Conservation (phyloP, 1,140 invertebrate species). For the Delia radicum region DNA sequence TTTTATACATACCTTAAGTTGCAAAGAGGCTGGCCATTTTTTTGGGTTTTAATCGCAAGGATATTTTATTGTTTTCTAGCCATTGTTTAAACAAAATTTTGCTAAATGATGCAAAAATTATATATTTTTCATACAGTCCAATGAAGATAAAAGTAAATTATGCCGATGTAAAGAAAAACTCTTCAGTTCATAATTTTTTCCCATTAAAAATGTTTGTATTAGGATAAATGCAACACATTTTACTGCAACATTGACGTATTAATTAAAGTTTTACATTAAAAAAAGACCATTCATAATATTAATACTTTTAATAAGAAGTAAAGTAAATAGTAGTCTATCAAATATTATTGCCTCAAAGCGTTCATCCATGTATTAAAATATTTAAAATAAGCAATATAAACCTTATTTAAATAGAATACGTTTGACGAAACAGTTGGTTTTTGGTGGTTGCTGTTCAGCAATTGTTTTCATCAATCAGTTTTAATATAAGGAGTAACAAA, state of each 20-base stretch:
- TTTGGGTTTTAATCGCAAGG: not conserved
- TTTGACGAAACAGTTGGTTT: no score
- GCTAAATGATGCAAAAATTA: not conserved
- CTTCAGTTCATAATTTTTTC: not conserved
- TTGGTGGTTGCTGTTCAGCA: no score
- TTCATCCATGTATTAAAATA: not conserved
- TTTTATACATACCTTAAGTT: not conserved
- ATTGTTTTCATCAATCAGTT: no score
- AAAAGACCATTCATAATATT: not conserved
- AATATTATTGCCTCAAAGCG: not conserved
- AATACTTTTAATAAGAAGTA: not conserved
- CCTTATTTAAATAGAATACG: no score
- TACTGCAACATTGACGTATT: no score
- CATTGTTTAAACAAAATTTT: not conserved
- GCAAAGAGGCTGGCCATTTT: conserved; percentile 14
- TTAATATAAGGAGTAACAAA: no score
- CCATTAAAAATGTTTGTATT: no score
- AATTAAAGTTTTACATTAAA: not conserved
- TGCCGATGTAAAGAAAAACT: not conserved
- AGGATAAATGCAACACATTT: no score
- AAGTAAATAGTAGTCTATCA: no score
- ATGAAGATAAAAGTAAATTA: not conserved
- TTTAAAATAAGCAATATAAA: not conserved
- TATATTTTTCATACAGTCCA: not conserved
- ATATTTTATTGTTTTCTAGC: not conserved